Evolutionary conservation across 1,140 invertebrate species (phyloP).

Genomic region (Cecropterus lyciades): DNA sequence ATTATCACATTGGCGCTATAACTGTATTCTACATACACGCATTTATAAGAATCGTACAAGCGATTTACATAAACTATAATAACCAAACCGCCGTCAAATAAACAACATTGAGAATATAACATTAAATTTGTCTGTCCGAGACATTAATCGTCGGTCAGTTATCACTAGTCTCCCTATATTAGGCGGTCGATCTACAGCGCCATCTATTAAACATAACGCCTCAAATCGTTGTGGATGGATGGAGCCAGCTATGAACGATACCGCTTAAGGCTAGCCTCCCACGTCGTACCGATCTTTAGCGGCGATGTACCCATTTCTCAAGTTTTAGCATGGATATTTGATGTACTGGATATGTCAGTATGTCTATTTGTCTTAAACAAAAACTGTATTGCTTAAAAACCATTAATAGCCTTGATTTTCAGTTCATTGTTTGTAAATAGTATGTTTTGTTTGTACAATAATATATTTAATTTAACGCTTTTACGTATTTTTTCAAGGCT

Average conservation of each 20-base stretch:
- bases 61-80: neutral
- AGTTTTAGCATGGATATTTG: conserved; percentile 37
- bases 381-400: no score
- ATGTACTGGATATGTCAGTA: conserved; percentile 35
- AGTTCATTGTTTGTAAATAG: no score
- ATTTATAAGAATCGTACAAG: neutral
- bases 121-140: conserved; percentile 6
- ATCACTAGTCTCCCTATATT: conserved; percentile 19
- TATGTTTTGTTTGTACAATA: no score
- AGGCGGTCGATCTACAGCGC: conserved; percentile 23
- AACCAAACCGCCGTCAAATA: neutral
- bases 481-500: no score
- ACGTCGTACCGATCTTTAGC: conserved; percentile 61
- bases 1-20: no score
- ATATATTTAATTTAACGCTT: no score
- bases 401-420: no score
- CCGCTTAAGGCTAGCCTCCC: conserved; percentile 60
- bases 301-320: conserved; percentile 54
- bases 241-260: conserved; percentile 38
- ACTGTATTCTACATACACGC: no score
- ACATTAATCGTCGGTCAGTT: conserved; percentile 9
- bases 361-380: no score
- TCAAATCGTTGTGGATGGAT: conserved; percentile 32
- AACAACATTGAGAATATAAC: neutral
- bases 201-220: conserved; percentile 30